These are phyloP conservation scores for Probosciger aterrimus DNA, from an alignment of 2,113 vertebrate species.

Conservation along the genomic window DNA sequence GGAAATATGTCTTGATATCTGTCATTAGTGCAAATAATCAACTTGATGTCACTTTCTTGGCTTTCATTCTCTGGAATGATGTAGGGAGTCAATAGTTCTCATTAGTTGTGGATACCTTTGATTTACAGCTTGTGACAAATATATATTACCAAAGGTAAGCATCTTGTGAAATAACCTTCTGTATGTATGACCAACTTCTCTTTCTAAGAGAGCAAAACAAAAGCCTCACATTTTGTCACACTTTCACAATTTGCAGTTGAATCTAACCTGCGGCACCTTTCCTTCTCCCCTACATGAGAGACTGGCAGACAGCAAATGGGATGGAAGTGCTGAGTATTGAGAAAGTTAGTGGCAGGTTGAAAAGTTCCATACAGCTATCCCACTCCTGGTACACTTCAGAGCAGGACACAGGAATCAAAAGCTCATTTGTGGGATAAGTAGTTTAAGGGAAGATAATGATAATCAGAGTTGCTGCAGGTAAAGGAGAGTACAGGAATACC, in stretches of 20 bases:
- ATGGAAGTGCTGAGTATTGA: background rate
- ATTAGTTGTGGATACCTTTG: background rate
- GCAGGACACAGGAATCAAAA: background rate
- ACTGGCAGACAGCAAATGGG: background rate
- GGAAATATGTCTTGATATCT: background rate
- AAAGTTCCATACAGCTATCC: background rate
- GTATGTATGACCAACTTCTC: background rate
- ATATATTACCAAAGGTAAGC: background rate
- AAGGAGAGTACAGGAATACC: background rate
- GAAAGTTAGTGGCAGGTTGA: background rate
- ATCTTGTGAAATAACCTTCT: background rate
- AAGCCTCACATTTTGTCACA: background rate
- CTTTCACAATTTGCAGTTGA: background rate
- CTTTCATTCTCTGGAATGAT: background rate
- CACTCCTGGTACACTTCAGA: background rate
- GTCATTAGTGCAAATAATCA: background rate
- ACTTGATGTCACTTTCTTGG: background rate
- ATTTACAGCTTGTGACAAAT: background rate
- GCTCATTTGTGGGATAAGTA: background rate
- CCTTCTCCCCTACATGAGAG: background rate
- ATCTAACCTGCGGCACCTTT: background rate
- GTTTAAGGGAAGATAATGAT: background rate
- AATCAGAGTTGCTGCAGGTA: background rate
- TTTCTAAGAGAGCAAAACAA: background rate
- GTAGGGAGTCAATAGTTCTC: background rate